These are phyloP conservation scores for Tetranychus truncatus DNA, from an alignment of 2,888 invertebrate genomes.

Conservation along the genomic window DNA sequence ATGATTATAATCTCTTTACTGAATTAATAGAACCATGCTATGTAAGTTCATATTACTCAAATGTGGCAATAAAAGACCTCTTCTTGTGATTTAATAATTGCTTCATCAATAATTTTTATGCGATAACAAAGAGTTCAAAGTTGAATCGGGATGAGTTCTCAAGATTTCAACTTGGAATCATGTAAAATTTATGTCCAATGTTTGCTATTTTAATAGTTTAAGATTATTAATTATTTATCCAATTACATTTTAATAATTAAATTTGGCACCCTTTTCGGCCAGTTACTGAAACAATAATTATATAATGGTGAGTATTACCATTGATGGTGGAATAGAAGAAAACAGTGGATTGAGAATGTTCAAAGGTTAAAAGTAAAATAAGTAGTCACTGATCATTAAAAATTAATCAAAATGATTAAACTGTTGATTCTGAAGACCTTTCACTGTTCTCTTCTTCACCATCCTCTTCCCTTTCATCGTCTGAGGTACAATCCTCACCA, in stretches of 20 bases:
- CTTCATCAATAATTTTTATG: too few species aligned
- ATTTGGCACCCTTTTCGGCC: neutral
- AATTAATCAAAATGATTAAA: neutral
- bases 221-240: neutral
- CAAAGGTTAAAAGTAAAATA: neutral
- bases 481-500: neutral
- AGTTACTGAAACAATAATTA: neutral
- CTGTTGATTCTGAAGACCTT: neutral
- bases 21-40: neutral
- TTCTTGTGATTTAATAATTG: too few species aligned
- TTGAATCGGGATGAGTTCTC: neutral
- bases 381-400: neutral
- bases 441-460: neutral
- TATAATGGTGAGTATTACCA: neutral
- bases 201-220: neutral
- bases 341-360: neutral
- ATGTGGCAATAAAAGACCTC: neutral
- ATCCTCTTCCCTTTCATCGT: neutral
- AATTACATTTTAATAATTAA: neutral
- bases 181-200: neutral
- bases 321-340: neutral
- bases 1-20: neutral
- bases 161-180: neutral
- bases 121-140: too few species aligned
- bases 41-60: neutral